Base-by-base conservation (phyloP, 30 jellyfish, hydroid and myxozoan species). In the Aurelia sp. region DNA sequence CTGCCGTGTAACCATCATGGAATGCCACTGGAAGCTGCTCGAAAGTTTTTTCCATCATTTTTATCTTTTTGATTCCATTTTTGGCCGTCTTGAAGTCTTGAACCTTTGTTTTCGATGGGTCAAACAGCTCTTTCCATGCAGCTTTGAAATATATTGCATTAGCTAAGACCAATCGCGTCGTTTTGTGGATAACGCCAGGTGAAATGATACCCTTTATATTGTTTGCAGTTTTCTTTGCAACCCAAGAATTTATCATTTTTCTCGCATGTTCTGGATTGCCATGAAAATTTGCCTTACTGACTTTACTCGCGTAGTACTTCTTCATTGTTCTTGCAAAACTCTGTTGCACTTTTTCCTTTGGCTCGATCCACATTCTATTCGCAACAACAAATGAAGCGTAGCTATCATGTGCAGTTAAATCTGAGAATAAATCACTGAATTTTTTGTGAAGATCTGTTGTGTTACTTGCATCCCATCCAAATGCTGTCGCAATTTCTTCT, bases 101-200 rank as follows among this genome's bases (percentile, higher is more conserved):
- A 61, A 16, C 15, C 30, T 21, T 72, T 17, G 98, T 95, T 40
- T 60, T 90, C 20, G 47, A 16, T 44, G 59, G 71, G 62, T 95
- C 76, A 63, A 95, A 95, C 27, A 79, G 86, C 30, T 76, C 22
- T 69, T 62, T 62, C 99, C 99, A 95, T 19, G 27, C 16, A 16
- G 96, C 99, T 13, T 91, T 91, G 82, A 91, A 91, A 51, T 91
- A 85, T 4, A 91, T 83, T 6, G 97, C 98, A 70, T 91, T 91
- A 11, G 96, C 72, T 13, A 91, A 10, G 10, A 91, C 91, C 79
- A 85, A 30, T 63, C 86, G 63, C 17, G 98, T 91, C 55, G 41
- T 19, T 10, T 84, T 6, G 13, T 88, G 30, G 24, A 91, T 58
- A 22, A 19, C 57, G 35, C 81, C 86, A 4, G 40, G 63, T 41